Evolutionary conservation across 2,888 invertebrate genomes (phyloP), one percentile per base, ranked within the genome.

Genomic region (Heliconius hortense): DNA sequence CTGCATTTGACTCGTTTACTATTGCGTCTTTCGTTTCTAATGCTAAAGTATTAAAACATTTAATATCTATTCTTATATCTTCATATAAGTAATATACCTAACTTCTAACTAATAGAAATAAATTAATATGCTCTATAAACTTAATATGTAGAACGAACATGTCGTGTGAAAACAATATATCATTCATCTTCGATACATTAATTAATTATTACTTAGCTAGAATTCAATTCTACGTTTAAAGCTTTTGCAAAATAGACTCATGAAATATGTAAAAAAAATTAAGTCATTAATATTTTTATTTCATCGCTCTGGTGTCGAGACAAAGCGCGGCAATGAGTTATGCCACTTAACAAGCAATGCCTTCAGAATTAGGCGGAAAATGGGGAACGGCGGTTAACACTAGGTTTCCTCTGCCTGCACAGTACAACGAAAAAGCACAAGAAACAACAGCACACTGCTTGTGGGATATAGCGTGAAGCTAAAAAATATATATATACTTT

Each of bases 1-100:
- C 28, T 64, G 64, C 62, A 63, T 75, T 68, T 73, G 31, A 59
- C n/a, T 71, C 43, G 21, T 43, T 62, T 71, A 11, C 26, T 60
- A 21, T 26, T 39, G 24, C n/a, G 35, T n/a, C 26, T 21, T 60
- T n/a, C 59, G 24, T 62, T 18, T 60, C n/a, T 10, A 62, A 43
- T 60, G 59, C 13, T 18, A 39, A 24, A 21, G 3, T 56, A 31
- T 28, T 69, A 53, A 11, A 31, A 2, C 13, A 26, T 43, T 26
- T 28, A 13, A 13, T 64, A 39, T 21, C 3, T 35, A 35, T 2
- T 39, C 21, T n/a, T 15, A 24, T 39, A 60, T 15, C 2, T 21
- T 48, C 48, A 48, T 48, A 21, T 21, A 21, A 2, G 21, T 7
- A 48, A 35, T 10, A 35, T 35, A 35, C 1, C 35, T 35, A 35